Base-by-base conservation (phyloP, 2,888 invertebrate species). In the Chymomyza caudatula region DNA sequence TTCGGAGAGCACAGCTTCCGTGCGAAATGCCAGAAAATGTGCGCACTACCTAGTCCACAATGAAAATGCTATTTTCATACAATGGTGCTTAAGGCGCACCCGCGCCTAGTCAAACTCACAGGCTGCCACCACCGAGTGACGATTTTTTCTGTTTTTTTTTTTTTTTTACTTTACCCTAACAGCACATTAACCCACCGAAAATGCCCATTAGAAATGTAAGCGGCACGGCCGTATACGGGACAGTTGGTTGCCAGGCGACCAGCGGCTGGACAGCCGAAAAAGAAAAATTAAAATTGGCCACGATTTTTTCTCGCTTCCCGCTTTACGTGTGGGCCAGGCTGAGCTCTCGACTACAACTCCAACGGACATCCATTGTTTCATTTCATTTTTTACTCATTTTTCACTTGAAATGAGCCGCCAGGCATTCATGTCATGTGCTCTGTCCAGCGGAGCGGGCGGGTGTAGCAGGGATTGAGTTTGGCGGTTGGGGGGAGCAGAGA, bases 251-350 rank as follows among this genome's bases (percentile, higher is more conserved):
- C 60, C 52, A 51, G 51, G 51, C 37, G 52, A 22, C 19, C 23
- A 6, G 8, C 56, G 37, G 58, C 42, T 6, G 42, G 11, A 20
- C 2, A 17, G 25, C 19, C 29, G 11, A 60, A 70, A 66, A 74
- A 82, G 78, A 83, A 88, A 89, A 88, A 88, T 88, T 89, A 86
- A 89, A 88, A 89, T 89, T 89, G 88, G 88, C 88, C 87, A 86
- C 86, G 88, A 89, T 89, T 89, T 88, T 88, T 63, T 60, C 49
- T 55, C 4, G n/a, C 15, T 25, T 15, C 25, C 44, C 22, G 25
- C n/a, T 29, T 8, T 64, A 17, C 20, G 13, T 51, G 51, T 22
- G 51, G 49, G 25, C 25, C n/a, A 25, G 23, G 44, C 37, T 22
- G 42, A 2, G 20, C 29, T 37, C 8, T 2, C 22, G 43, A 23